Evolutionary conservation across 2,888 invertebrate species (phyloP), one percentile per base, ranked within the genome.

Genomic region (Ptilodon capucinus): DNA sequence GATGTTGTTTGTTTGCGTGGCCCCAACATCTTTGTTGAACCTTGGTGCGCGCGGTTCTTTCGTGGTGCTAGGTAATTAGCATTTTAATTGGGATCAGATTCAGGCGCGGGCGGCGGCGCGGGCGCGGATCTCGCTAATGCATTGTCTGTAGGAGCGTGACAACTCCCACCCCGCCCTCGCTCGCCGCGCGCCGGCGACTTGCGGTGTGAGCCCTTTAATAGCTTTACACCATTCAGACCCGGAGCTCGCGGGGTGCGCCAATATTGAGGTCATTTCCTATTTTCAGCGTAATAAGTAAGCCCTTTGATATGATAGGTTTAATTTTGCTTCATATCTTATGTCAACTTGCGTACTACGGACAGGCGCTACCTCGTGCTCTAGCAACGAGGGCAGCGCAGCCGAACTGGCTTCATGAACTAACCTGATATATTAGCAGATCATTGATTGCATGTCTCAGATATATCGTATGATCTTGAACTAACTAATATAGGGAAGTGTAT

Each of bases 31-130:
- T 14, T 40, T 18, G 23, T 13, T 14, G 32, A 14, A 14, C 32
- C n/a, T 5, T 8, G 1, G n/a, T 40, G 18, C 18, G 9, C 32
- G 36, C 9, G 34, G 25, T 21, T 45, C 32, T 13, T 46, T 30
- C 28, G n/a, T n/a, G 25, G 18, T 14, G 23, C 14, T 1, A 2
- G 11, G 8, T 46, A 40, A 57, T 57, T 52, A 50, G 46, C 50
- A 54, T 57, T 52, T 48, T 52, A 57, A 52, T 52, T 46, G 49
- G 16, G 8, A 39, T 30, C 40, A 41, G 42, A 47, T 46, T 36
- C 25, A 17, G n/a, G n/a, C n/a, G n/a, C n/a, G n/a, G n/a, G n/a
- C n/a, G n/a, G n/a, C n/a, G 21, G 17, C 40, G 25, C 35, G 16
- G 17, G 14, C 38, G 35, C 23, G 23, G 14, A 6, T 17, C 14